Evolutionary conservation across 2,888 invertebrate species (phyloP), one percentile per base, ranked within the genome.

Genomic region (Drosophila lacicola): DNA sequence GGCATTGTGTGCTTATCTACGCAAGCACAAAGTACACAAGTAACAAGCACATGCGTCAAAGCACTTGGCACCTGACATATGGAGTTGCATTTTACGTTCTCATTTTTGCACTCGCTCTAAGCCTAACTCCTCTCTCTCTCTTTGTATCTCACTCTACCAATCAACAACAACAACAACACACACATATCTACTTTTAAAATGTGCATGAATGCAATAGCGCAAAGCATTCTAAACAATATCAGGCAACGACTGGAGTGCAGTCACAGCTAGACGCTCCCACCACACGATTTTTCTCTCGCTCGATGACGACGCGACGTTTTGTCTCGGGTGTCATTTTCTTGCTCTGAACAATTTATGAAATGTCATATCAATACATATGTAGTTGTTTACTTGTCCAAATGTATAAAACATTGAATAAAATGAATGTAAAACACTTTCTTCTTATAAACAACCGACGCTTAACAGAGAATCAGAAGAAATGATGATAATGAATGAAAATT

Each of bases 301-400:
- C 36, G 14, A 46, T 57, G 57, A 50, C 50, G 66, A 57, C 49
- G 29, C 14, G 29, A 67, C 44, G 9, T 25, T 36, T 45, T 41
- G 47, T 56, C 63, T 70, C 39, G 17, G 21, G 33, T 72, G 41
- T 50, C 54, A 49, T 13, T 19, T 36, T 70, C 44, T 47, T 19
- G 17, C 42, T 44, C 36, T 57, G 45, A 17, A 17, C 55, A 71
- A 64, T 75, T 81, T 81, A 62, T 65, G 55, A 82, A 78, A 80
- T 74, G 42, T 60, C 56, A 56, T 71, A 75, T 73, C 60, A 58
- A 44, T 72, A 17, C 17, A 17, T 17, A 36, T 29, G 36, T 56
- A 29, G 5, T n/a, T 57, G 54, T 78, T 69, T 78, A 65, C 56
- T 42, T 68, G 53, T 70, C 47, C 58, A 73, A 69, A 11, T 37